Evolutionary conservation across 37 sponge, comb jelly and placozoan species (phyloP).

Genomic region (Aphrocallistes beatrix): DNA sequence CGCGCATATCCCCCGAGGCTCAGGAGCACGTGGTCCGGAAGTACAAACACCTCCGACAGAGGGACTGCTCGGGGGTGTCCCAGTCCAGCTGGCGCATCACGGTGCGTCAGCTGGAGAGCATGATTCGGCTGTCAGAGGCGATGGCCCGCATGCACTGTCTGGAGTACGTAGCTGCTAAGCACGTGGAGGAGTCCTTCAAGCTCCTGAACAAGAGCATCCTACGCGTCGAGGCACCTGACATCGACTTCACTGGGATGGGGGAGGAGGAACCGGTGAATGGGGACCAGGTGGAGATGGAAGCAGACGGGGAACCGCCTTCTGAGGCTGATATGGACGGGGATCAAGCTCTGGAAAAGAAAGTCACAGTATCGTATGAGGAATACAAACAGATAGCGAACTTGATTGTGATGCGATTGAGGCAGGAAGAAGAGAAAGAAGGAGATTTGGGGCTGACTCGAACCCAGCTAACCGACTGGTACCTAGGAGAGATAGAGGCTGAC

Average conservation of each 20-base stretch:
- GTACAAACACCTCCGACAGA: constrained; percentile 82
- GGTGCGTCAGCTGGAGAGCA: constrained; percentile 97
- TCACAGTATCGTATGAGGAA: constrained; percentile 81
- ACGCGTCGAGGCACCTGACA: constrained; percentile 94
- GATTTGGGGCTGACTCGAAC: constrained; percentile 47
- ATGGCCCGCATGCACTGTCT: constrained; percentile 89
- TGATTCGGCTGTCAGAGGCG: constrained; percentile 97
- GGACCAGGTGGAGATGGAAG: not conserved
- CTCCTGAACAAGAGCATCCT: constrained; percentile 90
- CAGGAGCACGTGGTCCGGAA: constrained; percentile 89
- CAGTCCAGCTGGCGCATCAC: constrained; percentile 94
- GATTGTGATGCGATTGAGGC: constrained; percentile 71
- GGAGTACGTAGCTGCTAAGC: constrained; percentile 75
- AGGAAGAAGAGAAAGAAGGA: constrained; percentile 55
- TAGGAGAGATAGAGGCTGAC: constrained; percentile 68
- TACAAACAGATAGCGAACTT: constrained; percentile 84
- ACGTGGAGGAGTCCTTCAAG: constrained; percentile 93
- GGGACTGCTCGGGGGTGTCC: constrained; percentile 67
- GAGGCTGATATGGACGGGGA: constrained; percentile 20
- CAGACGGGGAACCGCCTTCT: not conserved
- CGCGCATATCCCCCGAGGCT: constrained; percentile 68
- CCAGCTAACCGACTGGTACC: constrained; percentile 88
- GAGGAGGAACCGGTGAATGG: not conserved
- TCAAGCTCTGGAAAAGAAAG: constrained; percentile 26
- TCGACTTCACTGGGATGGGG: constrained; percentile 58